Base-by-base conservation (phyloP, 92 coral and sea anemone genomes). In the Hydrozoanthus gracilis region DNA sequence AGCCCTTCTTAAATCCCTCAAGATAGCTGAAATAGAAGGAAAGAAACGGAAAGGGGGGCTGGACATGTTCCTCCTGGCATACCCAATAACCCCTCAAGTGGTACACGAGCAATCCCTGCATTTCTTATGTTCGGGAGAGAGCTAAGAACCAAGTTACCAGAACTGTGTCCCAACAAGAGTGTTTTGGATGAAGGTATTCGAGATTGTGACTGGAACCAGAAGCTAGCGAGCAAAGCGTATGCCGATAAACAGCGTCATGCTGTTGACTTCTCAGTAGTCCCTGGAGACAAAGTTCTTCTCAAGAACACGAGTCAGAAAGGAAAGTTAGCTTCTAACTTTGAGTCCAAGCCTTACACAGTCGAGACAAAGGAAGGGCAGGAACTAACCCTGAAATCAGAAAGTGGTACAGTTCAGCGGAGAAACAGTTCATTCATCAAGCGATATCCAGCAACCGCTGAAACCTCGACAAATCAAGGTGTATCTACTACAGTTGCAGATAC, bases 281-380 rank as follows among this genome's bases (percentile, higher is more conserved):
- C 92, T 54, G 76, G 92, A 64, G 89, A 89, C 61, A 75, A 13
- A 77, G 92, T 78, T 44, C 75, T 85, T 20, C 47, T 84, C 72
- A 77, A 79, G 89, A 89, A 89, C 87, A 89, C 87, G 11, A 89
- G 80, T 48, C 73, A 80, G 86, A 44, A 86, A 54, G 90, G 90
- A 35, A 89, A 89, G 77, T 67, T 89, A 15, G 58, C 56, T 60
- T 51, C 73, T 44, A 68, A 86, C 66, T 79, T 86, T 47, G 77
- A 86, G 56, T 67, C 74, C 15, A 86, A 86, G 83, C 92, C 92
- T 70, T 86, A 89, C 79, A 89, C 90, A 78, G 82, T 89, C 47
- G 83, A 68, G 82, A 78, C 90, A 49, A 89, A 71, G 82, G 78
- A 89, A 44, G 93, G 93, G 27, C 20, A 82, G 13, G 86, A 90